These are phyloP conservation scores for Plagodis dolabraria DNA, from an alignment of 2,888 invertebrate genomes.

Conservation along the genomic window DNA sequence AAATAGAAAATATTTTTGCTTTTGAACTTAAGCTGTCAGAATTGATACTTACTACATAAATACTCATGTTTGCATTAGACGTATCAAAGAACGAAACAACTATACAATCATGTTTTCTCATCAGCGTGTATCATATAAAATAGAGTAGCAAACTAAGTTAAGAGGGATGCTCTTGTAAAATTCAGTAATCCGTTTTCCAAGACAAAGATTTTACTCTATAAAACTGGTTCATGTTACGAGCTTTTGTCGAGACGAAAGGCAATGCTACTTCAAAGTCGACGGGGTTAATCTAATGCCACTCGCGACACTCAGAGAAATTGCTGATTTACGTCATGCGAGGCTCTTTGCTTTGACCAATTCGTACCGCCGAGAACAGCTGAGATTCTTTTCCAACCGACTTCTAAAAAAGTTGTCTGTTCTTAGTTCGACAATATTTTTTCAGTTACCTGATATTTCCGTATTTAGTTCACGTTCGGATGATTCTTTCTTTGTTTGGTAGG, in stretches of 20 bases:
- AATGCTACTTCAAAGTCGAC: conserved; percentile 61
- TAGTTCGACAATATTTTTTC: no score
- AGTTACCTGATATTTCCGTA: no score
- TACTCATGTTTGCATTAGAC: no score
- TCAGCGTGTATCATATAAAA: conserved; percentile 3
- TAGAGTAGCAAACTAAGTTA: conserved; percentile 28
- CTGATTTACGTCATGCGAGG: conserved; percentile 56
- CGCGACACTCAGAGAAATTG: conserved; percentile 62
- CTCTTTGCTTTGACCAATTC: conserved; percentile 46
- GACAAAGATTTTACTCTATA: conserved; percentile 48
- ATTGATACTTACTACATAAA: no score
- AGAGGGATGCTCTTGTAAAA: conserved; percentile 38
- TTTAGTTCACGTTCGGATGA: no score
- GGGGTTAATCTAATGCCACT: conserved; percentile 59
- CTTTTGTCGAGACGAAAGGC: conserved; percentile 54
- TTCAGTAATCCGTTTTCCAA: conserved; percentile 47
- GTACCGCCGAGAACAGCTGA: conserved; percentile 35
- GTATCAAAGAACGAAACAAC: no score
- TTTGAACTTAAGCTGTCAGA: no score
- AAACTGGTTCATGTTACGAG: conserved; percentile 54
- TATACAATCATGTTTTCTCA: no score
- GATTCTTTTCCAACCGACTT: conserved; percentile 34
- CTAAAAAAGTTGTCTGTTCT: no score
- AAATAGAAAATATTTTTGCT: no score
- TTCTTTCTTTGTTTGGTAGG: no score